Conservation (phyloP, 1,140 invertebrate species). For the Archegozetes longisetosus region DNA sequence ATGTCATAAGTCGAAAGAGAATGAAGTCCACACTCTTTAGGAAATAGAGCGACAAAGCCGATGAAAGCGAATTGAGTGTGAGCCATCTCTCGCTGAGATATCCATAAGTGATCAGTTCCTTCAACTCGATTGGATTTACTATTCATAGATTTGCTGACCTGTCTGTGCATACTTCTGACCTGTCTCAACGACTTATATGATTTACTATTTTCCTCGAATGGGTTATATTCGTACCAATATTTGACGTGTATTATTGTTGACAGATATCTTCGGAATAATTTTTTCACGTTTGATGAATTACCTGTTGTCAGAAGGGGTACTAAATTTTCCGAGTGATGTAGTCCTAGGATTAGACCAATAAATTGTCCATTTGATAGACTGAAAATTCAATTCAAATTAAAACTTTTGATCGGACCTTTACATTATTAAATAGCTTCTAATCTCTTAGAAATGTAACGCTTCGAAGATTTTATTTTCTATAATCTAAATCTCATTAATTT, state of each 20-base stretch:
- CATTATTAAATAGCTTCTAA: no score
- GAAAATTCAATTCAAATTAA: no score
- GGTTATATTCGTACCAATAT: slow-evolving; percentile 50
- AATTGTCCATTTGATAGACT: slow-evolving; percentile 8
- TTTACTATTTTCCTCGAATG: slow-evolving; percentile 32
- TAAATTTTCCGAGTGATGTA: slow-evolving; percentile 4
- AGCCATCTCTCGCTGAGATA: slow-evolving; percentile 60
- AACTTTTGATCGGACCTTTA: no score
- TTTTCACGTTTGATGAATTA: slow-evolving; percentile 31
- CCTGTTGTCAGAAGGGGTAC: slow-evolving; percentile 32
- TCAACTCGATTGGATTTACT: slow-evolving; percentile 27
- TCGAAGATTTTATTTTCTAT: no score
- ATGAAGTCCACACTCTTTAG: slow-evolving; percentile 43
- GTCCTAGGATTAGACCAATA: slow-evolving; percentile 13
- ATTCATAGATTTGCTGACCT: slow-evolving; percentile 28
- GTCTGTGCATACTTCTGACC: slow-evolving; percentile 33
- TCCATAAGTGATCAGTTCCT: slow-evolving; percentile 20
- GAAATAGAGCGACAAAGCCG: slow-evolving; percentile 49
- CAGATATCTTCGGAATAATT: slow-evolving; percentile 56
- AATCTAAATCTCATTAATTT: no score
- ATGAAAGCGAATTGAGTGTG: slow-evolving; percentile 53
- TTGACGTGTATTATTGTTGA: slow-evolving; percentile 51
- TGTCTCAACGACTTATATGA: slow-evolving; percentile 31
- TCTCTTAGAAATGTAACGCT: no score
- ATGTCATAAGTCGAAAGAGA: slow-evolving; percentile 38